Conservation (phyloP, 2,888 invertebrate genomes). For the Meandrusa payeni region DNA sequence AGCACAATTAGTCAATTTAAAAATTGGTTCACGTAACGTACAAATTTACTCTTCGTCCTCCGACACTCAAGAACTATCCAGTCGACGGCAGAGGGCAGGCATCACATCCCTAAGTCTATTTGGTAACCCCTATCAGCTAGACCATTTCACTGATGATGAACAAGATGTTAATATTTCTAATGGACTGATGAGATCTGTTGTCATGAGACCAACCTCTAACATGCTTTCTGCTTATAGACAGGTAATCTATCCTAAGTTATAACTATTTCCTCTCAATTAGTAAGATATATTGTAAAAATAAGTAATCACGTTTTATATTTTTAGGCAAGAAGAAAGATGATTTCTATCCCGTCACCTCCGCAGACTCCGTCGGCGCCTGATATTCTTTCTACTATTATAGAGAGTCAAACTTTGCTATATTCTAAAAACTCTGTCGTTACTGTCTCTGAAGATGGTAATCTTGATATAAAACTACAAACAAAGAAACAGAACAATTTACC, state of each 20-base stretch:
- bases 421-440: constrained; percentile 82
- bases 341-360: constrained; percentile 59
- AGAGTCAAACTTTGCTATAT: constrained; percentile 85
- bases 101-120: constrained; percentile 75
- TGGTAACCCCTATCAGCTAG: constrained; percentile 84
- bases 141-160: constrained; percentile 83
- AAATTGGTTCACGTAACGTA: constrained; percentile 15
- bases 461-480: constrained; percentile 71
- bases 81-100: constrained; percentile 41
- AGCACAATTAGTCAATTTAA: constrained; percentile 46
- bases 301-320: constrained; percentile 22
- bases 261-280: not conserved
- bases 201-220: constrained; percentile 66
- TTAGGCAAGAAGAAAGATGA: constrained; percentile 74
- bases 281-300: not conserved
- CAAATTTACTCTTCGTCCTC: constrained; percentile 18
- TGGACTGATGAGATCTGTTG: constrained; percentile 57
- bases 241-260: constrained; percentile 36
- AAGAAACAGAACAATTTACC: constrained; percentile 21
- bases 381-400: constrained; percentile 85
- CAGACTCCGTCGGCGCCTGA: constrained; percentile 77
- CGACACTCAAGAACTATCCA: constrained; percentile 29
- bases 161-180: constrained; percentile 36
- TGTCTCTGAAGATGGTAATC: constrained; percentile 82
- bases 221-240: constrained; percentile 64